Evolutionary conservation across 1,140 invertebrate genomes (phyloP).

Genomic region (Gonatopus flavifemur): DNA sequence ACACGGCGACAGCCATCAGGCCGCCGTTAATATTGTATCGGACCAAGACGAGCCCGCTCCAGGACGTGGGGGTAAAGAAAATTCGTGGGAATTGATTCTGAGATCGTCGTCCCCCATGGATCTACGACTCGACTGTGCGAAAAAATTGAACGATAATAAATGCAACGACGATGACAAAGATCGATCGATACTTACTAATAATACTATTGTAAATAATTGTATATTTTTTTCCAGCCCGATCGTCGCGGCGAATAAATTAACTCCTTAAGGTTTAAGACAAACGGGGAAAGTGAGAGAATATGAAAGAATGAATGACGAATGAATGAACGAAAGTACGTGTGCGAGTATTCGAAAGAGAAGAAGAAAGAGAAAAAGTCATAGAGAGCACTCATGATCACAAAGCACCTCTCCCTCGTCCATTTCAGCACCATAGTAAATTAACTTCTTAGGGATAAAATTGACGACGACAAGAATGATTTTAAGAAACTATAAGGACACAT

Average conservation of each 20-base stretch:
- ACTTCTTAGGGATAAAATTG: not conserved
- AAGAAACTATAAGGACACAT: too few relatives aligned
- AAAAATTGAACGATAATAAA: too few relatives aligned
- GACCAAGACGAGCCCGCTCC: not conserved
- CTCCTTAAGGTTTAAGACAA: slow-evolving; percentile 21
- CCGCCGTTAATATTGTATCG: slow-evolving; percentile 7
- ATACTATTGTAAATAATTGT: slow-evolving; percentile 49
- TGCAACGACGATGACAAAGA: too few relatives aligned
- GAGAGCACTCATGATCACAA: slow-evolving; percentile 23
- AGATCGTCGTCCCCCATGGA: not conserved
- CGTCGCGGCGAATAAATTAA: too few relatives aligned
- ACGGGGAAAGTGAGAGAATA: slow-evolving; percentile 5
- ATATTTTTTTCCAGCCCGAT: slow-evolving; percentile 50
- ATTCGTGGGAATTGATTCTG: not conserved
- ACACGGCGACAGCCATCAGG: slow-evolving; percentile 25
- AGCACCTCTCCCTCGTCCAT: not conserved
- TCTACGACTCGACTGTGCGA: not conserved
- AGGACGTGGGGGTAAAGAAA: not conserved
- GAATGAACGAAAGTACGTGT: not conserved
- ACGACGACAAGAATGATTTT: too few relatives aligned
- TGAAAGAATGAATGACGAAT: not conserved
- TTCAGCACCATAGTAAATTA: not conserved
- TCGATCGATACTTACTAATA: too few relatives aligned
- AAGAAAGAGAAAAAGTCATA: slow-evolving; percentile 25
- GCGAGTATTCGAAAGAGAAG: not conserved